Evolutionary conservation across 2,113 vertebrate genomes (phyloP), one percentile per base, ranked within the genome.

Genomic region (Alces alces): DNA sequence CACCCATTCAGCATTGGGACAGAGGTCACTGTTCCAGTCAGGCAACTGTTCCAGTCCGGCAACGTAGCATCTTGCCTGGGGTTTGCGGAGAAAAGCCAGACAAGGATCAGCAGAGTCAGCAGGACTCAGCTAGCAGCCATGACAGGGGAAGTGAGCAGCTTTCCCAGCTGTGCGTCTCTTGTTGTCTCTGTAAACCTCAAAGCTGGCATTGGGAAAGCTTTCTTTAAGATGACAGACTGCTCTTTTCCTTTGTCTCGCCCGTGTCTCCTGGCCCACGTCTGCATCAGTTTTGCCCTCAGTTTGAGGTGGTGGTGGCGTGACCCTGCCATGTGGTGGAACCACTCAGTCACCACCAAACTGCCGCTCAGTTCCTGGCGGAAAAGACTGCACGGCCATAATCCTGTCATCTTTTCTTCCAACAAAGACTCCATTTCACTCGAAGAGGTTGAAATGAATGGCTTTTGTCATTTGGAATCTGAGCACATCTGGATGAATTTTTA

Each of bases 381-480:
- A 85, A 91, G 70, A 73, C 36, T 94, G 27, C 88, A 60, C 70
- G 52, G 95, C 85, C 87, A 19, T 80, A 88, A 91, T 61, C 92
- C 95, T 85, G 28, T 79, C 78, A 94, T 86, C 33, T 66, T 66
- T 92, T 84, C 85, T 89, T 94, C 80, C 84, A 84, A 87, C 60
- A 61, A 73, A 39, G 88, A 84, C 91, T 96, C 36, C 10, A 45
- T 91, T 94, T 87, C 54, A 90, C 70, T 93, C 76, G 88, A 84
- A 95, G 79, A 16, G 43, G 50, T 79, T 82, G n/a, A 84, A 96
- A 89, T 28, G 88, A 96, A 88, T 85, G 50, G 52, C 86, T 85
- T 86, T 87, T 85, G 57, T 96, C 93, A 78, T 82, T 97, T 93
- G 86, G 54, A 94, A 89, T 79, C 45, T 91, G 50, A 91, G 33